Base-by-base conservation (phyloP, 2,113 vertebrate genomes). In the Microtus richardsoni region DNA sequence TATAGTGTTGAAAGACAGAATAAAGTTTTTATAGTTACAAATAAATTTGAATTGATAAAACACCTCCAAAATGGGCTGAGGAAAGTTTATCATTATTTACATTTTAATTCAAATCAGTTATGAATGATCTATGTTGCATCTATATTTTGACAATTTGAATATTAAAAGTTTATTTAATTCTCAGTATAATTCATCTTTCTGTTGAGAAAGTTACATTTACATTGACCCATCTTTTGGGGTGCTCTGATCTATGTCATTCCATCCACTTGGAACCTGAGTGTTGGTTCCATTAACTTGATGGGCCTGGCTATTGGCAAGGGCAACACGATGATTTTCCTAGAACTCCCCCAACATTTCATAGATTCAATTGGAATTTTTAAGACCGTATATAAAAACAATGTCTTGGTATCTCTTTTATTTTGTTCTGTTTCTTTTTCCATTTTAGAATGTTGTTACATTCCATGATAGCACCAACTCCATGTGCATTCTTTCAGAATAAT, bases 121-220 rank as follows among this genome's bases (percentile, higher is more conserved):
- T 97, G 82, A 98, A 98, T 98, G 98, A 98, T 98, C 98, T 98
- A 98, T 98, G 91, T 68, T 39, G 90, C 80, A 98, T 98, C 87
- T 97, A 82, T 62, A 66, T 96, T 87, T 94, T 98, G 98, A 98
- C 96, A 98, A 96, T 97, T 98, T 98, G 96, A 98, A 98, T 98
- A 98, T 97, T 97, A 98, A 97, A 98, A 98, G 94, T 98, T 98
- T 98, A 98, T 98, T 98, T 98, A 98, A 98, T 98, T 98, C 98
- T 98, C 98, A 98, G 97, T 97, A 98, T 94, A 88, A 86, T 97
- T 96, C 86, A 82, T 88, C 88, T 96, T 78, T 98, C 95, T 97
- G 97, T 98, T 98, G 98, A 97, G 96, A 97, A 98, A 98, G 98
- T 96, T 8, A 97, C 98, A 98, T 98, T 98, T 98, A 97, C 97